Evolutionary conservation across 2,888 invertebrate species (phyloP).

Genomic region (Drosophila pegasa): DNA sequence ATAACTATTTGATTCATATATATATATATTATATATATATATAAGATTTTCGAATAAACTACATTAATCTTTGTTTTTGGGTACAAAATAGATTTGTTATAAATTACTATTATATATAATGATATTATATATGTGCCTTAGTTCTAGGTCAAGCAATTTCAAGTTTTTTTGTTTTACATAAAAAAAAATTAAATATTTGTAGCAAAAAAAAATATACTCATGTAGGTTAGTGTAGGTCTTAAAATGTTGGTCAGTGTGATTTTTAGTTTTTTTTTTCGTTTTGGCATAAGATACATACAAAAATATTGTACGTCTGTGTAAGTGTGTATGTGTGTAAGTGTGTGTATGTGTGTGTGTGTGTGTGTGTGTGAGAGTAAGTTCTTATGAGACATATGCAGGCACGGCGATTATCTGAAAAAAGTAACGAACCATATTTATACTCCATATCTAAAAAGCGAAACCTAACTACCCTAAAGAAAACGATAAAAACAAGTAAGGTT

Average conservation of each 20-base stretch:
- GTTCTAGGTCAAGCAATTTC: conserved; percentile 42
- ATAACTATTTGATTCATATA: background rate
- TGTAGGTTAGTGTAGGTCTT: conserved; percentile 28
- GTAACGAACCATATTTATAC: conserved; percentile 70
- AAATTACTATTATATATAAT: conserved; percentile 23
- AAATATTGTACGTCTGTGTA: conserved; percentile 18
- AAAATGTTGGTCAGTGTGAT: conserved; percentile 57
- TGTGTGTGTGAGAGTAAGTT: conserved; percentile 19
- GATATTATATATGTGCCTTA: conserved; percentile 38
- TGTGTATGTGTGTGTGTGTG: conserved; percentile 16
- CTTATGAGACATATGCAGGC: conserved; percentile 75
- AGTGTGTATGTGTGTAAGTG: conserved; percentile 13
- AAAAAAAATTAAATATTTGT: conserved; percentile 5
- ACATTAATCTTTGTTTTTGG: background rate
- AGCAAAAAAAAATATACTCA: conserved; percentile 11
- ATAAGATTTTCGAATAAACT: background rate
- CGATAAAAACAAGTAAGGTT: no score
- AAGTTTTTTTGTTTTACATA: conserved; percentile 12
- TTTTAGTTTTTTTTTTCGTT: conserved; percentile 37
- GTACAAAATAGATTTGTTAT: conserved; percentile 26
- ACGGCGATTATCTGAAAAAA: conserved; percentile 75
- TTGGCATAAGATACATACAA: conserved; percentile 63
- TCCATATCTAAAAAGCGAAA: conserved; percentile 43
- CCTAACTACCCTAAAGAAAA: conserved; percentile 12
- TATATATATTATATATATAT: background rate